Evolutionary conservation across 2,797 vertebrate genomes (phyloP).

Genomic region (Triplophysa yarkandensis): DNA sequence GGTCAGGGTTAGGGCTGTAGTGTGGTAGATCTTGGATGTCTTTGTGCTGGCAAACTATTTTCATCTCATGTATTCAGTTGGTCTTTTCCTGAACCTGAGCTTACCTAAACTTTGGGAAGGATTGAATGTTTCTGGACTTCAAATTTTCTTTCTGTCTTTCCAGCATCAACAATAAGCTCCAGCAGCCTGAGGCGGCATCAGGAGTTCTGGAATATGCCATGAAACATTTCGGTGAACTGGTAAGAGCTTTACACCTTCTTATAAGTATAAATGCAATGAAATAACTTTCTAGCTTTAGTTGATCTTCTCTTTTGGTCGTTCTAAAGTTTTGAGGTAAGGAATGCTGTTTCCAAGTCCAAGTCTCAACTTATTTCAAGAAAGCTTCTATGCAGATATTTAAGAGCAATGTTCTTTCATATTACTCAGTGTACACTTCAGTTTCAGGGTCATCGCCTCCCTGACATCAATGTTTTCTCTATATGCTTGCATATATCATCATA

Average conservation of each 20-base stretch:
- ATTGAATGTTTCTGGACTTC: slow-evolving; percentile 24
- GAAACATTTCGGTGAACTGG: slow-evolving; percentile 98
- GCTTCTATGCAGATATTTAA: too few relatives aligned
- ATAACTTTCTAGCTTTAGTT: too few relatives aligned
- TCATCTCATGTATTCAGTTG: slow-evolving; percentile 32
- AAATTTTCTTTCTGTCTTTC: slow-evolving; percentile 35
- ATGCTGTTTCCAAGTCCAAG: too few relatives aligned
- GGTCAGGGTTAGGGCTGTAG: neutral
- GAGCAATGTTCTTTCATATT: too few relatives aligned
- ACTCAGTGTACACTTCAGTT: too few relatives aligned
- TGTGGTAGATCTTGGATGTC: neutral
- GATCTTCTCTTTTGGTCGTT: too few relatives aligned
- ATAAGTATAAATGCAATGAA: too few relatives aligned
- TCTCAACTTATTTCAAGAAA: too few relatives aligned
- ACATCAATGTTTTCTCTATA: too few relatives aligned
- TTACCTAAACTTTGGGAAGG: slow-evolving; percentile 36
- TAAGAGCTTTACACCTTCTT: slow-evolving; percentile 69
- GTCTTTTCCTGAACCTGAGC: slow-evolving; percentile 17
- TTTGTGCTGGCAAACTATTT: slow-evolving; percentile 19
- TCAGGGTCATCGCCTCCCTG: too few relatives aligned
- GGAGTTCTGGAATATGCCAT: slow-evolving; percentile 98
- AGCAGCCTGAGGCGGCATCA: slow-evolving; percentile 96
- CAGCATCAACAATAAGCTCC: slow-evolving; percentile 98
- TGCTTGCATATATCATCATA: too few relatives aligned
- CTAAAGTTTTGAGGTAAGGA: too few relatives aligned